Base-by-base conservation (phyloP, 2,888 invertebrate species). In the Choreutis nemorana region DNA sequence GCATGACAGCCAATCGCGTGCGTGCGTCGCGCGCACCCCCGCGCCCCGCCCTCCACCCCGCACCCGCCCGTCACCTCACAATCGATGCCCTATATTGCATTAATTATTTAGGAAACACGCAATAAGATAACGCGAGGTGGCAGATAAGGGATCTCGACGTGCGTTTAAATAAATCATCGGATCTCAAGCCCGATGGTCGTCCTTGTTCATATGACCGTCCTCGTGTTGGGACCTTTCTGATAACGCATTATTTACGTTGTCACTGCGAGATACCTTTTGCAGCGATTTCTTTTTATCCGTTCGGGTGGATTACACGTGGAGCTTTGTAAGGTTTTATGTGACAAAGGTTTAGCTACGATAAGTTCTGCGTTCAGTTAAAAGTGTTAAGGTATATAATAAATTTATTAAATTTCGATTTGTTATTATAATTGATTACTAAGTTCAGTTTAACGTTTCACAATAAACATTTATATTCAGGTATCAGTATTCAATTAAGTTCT, bases 41-140 rank as follows among this genome's bases (percentile, higher is more conserved):
- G 62, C 66, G 44, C 66, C 49, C 50, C 59, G 43, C 44, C 52
- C 42, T 54, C 58, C 65, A 57, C 65, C 66, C 66, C 55, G 58
- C 68, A 40, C 53, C 58, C 66, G 53, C 62, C 72, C 67, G 63
- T 65, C 78, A 73, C 75, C 75, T 77, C 67, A 77, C 75, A 77
- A 77, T 78, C 77, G 77, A 77, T 78, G 78, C 77, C 78, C 77
- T 77, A 77, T 75, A 77, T 77, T 78, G 78, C 79, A 79, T 79
- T 80, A 80, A 80, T 80, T 80, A 79, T 79, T 79, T 77, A 77
- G 75, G 77, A 78, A 79, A 75, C 80, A 80, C 79, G 78, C 79
- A 77, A 79, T 78, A 75, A 77, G 77, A 78, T 78, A 79, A 77
- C 77, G 67, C 65, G 60, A 77, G 72, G 68, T 73, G 72, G 66